Conservation (phyloP, 92 coral and sea anemone genomes). For the Pocillopora meandrina region DNA sequence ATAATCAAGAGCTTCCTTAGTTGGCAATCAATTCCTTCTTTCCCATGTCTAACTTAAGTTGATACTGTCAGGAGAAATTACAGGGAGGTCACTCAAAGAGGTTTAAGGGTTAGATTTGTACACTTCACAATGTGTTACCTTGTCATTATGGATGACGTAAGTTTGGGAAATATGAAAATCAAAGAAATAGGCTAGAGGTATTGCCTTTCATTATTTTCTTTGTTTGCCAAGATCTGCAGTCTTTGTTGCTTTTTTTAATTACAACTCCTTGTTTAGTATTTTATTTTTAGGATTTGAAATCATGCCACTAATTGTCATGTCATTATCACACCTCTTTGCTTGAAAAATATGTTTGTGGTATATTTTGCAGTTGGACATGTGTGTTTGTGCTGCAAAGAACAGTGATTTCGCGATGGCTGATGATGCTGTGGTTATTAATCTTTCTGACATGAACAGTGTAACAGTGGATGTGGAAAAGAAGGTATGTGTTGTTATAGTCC, state of each 20-base stretch:
- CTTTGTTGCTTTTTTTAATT: too few species aligned
- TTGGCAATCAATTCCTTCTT: too few species aligned
- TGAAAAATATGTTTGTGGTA: not conserved
- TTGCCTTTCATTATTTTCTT: too few species aligned
- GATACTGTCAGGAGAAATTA: too few species aligned
- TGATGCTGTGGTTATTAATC: slow-evolving; percentile 79
- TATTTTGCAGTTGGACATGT: slow-evolving; percentile 63
- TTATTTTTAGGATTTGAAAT: not conserved
- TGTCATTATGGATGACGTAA: too few species aligned
- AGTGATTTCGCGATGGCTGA: slow-evolving; percentile 73
- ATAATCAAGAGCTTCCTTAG: too few species aligned
- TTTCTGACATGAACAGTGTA: slow-evolving; percentile 68
- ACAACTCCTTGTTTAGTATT: not conserved
- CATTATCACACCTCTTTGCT: not conserved
- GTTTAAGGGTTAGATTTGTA: too few species aligned
- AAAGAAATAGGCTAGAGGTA: too few species aligned
- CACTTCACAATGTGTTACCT: too few species aligned
- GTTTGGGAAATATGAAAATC: too few species aligned
- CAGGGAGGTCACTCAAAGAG: too few species aligned
- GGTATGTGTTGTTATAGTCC: slow-evolving; percentile 26
- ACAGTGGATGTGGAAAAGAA: slow-evolving; percentile 73
- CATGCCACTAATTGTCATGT: not conserved
- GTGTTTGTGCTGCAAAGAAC: slow-evolving; percentile 73
- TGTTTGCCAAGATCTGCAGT: not conserved
- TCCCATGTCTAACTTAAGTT: too few species aligned